phyloP scores from a whole-genome alignment of 2,888 invertebrate genomes.

The Cheilosia soror region DNA sequence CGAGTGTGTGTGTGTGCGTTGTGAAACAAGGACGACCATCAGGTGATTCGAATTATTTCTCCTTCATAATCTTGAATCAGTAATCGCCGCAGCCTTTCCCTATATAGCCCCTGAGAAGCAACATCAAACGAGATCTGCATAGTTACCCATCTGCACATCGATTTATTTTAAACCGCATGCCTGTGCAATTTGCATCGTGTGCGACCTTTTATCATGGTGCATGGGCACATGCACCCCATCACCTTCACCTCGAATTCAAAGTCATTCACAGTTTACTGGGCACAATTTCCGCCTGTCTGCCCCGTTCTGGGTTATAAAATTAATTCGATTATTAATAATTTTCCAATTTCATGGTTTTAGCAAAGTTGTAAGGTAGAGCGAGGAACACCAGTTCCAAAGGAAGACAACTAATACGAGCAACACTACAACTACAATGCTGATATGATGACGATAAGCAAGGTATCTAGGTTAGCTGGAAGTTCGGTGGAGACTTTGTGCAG shows the following conservation, averaged over 20 bases:
- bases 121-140: slow-evolving; percentile 15
- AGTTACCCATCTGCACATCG: slow-evolving; percentile 23
- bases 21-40: slow-evolving; percentile 9
- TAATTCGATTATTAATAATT: slow-evolving; percentile 73
- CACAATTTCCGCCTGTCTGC: slow-evolving; percentile 19
- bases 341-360: slow-evolving; percentile 65
- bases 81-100: not conserved
- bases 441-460: no score
- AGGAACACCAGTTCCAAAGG: slow-evolving; percentile 8
- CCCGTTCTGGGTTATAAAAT: slow-evolving; percentile 36
- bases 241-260: slow-evolving; percentile 70
- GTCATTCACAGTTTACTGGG: slow-evolving; percentile 55
- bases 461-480: no score
- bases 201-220: slow-evolving; percentile 52
- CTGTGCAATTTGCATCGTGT: not conserved
- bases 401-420: no score
- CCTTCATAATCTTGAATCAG: slow-evolving; percentile 47
- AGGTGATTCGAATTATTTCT: slow-evolving; percentile 13
- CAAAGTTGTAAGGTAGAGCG: slow-evolving; percentile 39
- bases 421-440: no score
- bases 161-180: slow-evolving; percentile 61
- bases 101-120: not conserved
- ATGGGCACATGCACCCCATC: slow-evolving; percentile 7
- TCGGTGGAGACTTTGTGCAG: no score
- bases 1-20: slow-evolving; percentile 25